Base-by-base conservation (phyloP, 2,888 invertebrate genomes). In the Ichneumoninae sp. region DNA sequence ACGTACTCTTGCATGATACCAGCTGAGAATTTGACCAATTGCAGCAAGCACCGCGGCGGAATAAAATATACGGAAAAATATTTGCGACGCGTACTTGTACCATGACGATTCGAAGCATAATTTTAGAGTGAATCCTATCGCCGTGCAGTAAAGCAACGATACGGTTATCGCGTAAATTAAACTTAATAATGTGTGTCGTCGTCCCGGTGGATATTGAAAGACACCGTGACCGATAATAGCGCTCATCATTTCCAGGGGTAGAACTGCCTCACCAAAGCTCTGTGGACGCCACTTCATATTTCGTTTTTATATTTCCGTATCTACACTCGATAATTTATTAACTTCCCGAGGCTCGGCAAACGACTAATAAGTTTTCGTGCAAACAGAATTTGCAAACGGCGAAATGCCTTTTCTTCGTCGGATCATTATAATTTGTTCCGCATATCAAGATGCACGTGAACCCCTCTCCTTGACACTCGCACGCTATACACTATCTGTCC, bases 211-310 rank as follows among this genome's bases (percentile, higher is more conserved):
- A 65, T 62, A 66, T 4, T 71, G 71, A 75, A 84, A 79, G 57
- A 86, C 54, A 10, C 69, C 79, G 57, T 68, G 74, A 0, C 83
- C 83, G 7, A 83, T 60, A 8, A 86, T 36, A 47, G 76, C 79
- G 50, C 22, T 52, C 3, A 68, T 16, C 5, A 66, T 26, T 10
- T 16, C 13, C 8, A 81, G 7, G 3, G 81, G 81, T 6, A 81
- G 4, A 7, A 81, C 33, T 1, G 76, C 26, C 0, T 86, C 83
- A 6, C n/a, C 52, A 1, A 80, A 54, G 62, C 79, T 83, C 10
- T 72, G 76, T 10, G 76, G 70, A 13, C 54, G 19, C 44, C 57
- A 70, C 5, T 1, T 22, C 77, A 83, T 83, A 69, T n/a, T 74
- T 60, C 30, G 47, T 60, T 13, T 19, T 26, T 30, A 8, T 1